Evolutionary conservation across 2,888 invertebrate species (phyloP).

Genomic region (Cyaniris semiargus): DNA sequence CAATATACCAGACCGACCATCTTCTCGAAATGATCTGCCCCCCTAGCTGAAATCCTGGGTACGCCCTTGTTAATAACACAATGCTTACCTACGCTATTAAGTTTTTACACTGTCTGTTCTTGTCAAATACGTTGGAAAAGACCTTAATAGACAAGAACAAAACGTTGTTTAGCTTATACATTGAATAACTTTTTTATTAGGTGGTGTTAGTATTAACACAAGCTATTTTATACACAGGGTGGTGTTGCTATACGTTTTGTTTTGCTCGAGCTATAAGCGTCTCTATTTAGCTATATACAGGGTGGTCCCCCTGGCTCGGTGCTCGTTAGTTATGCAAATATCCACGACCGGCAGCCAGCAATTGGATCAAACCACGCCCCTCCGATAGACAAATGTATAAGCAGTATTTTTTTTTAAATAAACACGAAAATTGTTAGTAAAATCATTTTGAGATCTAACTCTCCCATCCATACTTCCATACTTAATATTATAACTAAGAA

Average conservation of each 20-base stretch:
- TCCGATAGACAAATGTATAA: constrained; percentile 33
- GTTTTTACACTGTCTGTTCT: too few relatives aligned
- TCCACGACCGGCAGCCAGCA: constrained; percentile 39
- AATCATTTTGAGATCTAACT: background rate
- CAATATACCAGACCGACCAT: too few relatives aligned
- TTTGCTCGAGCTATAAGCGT: constrained; percentile 23
- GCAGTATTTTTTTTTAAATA: constrained; percentile 7
- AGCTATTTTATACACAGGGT: constrained; percentile 31
- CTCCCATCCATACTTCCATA: background rate
- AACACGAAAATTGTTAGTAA: background rate
- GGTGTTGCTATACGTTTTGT: constrained; percentile 7
- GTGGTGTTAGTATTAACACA: background rate
- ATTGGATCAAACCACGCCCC: constrained; percentile 39
- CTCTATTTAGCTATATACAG: constrained; percentile 30
- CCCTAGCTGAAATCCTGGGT: too few relatives aligned
- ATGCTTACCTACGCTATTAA: too few relatives aligned
- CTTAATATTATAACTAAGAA: too few relatives aligned
- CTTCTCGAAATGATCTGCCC: too few relatives aligned
- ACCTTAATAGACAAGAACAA: too few relatives aligned
- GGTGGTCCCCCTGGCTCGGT: constrained; percentile 40
- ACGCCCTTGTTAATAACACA: too few relatives aligned
- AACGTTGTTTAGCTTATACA: too few relatives aligned
- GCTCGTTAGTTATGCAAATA: constrained; percentile 74
- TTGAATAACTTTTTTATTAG: too few relatives aligned
- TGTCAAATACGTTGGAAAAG: too few relatives aligned